Evolutionary conservation across 2,888 invertebrate genomes (phyloP).

Genomic region (Fragum whitleyi): DNA sequence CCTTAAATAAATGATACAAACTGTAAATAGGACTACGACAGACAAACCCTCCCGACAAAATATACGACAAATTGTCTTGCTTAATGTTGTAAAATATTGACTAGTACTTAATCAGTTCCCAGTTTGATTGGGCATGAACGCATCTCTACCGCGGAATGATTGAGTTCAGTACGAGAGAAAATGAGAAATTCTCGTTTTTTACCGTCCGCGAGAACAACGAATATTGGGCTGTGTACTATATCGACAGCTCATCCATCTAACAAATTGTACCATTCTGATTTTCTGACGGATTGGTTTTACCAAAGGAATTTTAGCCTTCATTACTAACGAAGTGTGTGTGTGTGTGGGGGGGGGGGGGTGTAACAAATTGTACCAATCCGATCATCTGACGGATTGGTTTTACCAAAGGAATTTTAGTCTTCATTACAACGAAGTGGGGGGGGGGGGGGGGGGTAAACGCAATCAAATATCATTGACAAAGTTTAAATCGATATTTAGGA

Average conservation of each 20-base stretch:
- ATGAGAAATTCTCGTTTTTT: slow-evolving; percentile 2
- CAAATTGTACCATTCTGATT: background rate
- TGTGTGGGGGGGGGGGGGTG: too few relatives aligned
- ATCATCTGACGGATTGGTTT: background rate
- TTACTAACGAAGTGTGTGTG: too few relatives aligned
- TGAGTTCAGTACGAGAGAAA: background rate
- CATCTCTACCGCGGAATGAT: slow-evolving; percentile 7
- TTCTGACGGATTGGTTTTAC: background rate
- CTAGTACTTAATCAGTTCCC: background rate
- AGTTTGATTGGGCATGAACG: background rate
- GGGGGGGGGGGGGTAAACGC: too few relatives aligned
- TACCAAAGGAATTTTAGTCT: too few relatives aligned
- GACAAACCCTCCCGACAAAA: background rate
- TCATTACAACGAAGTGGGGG: too few relatives aligned
- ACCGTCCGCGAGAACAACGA: background rate
- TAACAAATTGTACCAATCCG: slow-evolving; percentile 1
- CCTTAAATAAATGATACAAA: too few relatives aligned
- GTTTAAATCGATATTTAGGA: too few relatives aligned
- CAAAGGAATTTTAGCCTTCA: too few relatives aligned
- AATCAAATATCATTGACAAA: too few relatives aligned
- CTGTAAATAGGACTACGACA: too few relatives aligned
- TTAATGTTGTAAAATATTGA: slow-evolving; percentile 1
- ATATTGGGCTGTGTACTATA: background rate
- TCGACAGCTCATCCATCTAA: background rate
- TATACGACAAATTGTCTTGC: background rate